These are phyloP conservation scores for Aporophyla lueneburgensis DNA, from an alignment of 2,888 invertebrate species.

Conservation along the genomic window DNA sequence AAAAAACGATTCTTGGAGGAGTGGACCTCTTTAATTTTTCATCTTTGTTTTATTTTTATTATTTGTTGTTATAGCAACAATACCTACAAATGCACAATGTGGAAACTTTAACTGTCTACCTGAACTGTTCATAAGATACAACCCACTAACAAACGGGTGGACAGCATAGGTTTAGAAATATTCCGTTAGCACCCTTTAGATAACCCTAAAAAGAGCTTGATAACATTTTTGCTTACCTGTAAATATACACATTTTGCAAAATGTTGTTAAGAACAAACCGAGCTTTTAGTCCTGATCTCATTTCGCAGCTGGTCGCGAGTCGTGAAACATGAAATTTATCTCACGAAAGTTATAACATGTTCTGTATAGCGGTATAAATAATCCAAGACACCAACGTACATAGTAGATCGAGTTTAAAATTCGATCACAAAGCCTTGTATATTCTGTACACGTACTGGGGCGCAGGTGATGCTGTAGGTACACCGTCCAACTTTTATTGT, in stretches of 20 bases:
- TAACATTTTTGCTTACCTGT: background rate
- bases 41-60: too few relatives aligned
- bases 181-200: too few relatives aligned
- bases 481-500: slow-evolving; percentile 87
- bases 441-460: slow-evolving; percentile 84
- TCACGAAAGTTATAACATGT: slow-evolving; percentile 32
- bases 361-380: slow-evolving; percentile 20
- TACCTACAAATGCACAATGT: too few relatives aligned
- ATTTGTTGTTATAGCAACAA: too few relatives aligned
- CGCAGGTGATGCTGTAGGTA: slow-evolving; percentile 87
- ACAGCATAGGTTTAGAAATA: too few relatives aligned
- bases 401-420: slow-evolving; percentile 67
- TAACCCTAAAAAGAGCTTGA: background rate
- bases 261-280: background rate
- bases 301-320: background rate
- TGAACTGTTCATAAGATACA: too few relatives aligned
- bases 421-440: slow-evolving; percentile 65
- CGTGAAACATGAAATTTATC: slow-evolving; percentile 15
- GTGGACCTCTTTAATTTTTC: too few relatives aligned
- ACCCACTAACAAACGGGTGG: too few relatives aligned
- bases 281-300: slow-evolving; percentile 6
- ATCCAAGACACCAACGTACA: slow-evolving; percentile 13
- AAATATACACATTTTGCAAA: background rate
- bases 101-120: too few relatives aligned
- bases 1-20: too few relatives aligned